phyloP scores from a whole-genome alignment of 2,888 invertebrate species.

The Sesamia inferens region DNA sequence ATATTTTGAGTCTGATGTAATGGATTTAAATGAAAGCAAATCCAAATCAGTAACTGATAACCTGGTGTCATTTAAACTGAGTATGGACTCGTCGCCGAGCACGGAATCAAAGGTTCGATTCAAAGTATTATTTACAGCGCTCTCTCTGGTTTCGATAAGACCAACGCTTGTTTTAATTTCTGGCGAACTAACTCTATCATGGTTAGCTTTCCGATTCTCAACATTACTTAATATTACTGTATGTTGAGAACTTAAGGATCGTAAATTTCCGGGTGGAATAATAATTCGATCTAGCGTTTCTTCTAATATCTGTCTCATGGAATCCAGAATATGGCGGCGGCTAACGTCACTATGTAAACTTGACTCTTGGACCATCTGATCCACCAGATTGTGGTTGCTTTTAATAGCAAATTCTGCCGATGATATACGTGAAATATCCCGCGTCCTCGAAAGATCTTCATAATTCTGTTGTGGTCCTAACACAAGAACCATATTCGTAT shows the following conservation, averaged over 20 bases:
- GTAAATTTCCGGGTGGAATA: conserved; percentile 46
- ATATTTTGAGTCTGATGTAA: conserved; percentile 73
- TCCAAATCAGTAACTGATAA: conserved; percentile 72
- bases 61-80: conserved; percentile 64
- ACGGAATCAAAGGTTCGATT: conserved; percentile 68
- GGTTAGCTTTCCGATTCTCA: conserved; percentile 33
- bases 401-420: conserved; percentile 28
- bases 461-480: conserved; percentile 58
- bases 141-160: conserved; percentile 64
- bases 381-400: conserved; percentile 57
- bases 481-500: conserved; percentile 66
- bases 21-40: conserved; percentile 78
- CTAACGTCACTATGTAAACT: conserved; percentile 54
- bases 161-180: conserved; percentile 67
- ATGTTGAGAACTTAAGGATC: conserved; percentile 61
- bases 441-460: conserved; percentile 21
- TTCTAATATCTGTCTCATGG: conserved; percentile 74
- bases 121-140: conserved; percentile 67
- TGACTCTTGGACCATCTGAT: conserved; percentile 62
- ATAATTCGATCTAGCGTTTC: conserved; percentile 73
- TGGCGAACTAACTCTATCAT: conserved; percentile 62
- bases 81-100: conserved; percentile 64
- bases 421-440: conserved; percentile 17
- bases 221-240: conserved; percentile 66
- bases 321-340: conserved; percentile 47